Evolutionary conservation across 2,888 invertebrate genomes (phyloP).

Genomic region (Lasioglossum malachurum): DNA sequence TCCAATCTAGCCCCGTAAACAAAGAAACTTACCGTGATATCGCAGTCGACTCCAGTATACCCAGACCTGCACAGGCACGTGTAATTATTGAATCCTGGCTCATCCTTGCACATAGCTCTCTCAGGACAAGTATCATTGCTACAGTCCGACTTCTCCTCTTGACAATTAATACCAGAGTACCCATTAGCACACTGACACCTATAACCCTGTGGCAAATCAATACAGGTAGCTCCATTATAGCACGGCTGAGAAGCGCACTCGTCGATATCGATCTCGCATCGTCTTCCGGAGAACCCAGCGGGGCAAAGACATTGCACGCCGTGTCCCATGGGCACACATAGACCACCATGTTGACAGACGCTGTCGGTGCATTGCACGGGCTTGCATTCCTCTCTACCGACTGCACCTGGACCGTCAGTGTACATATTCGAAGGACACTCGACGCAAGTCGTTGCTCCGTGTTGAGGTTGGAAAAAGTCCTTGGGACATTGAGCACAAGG

Average conservation of each 20-base stretch:
- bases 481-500: constrained; percentile 97
- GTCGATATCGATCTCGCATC: constrained; percentile 97
- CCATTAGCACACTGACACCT: constrained; percentile 94
- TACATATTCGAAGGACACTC: constrained; percentile 97
- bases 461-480: constrained; percentile 95
- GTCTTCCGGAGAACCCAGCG: constrained; percentile 96
- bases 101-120: constrained; percentile 98
- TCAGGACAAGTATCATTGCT: constrained; percentile 96
- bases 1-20: too few species aligned
- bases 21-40: constrained; percentile 90
- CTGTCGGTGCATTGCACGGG: constrained; percentile 94
- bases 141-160: constrained; percentile 96
- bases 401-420: constrained; percentile 92
- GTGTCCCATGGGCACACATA: constrained; percentile 95
- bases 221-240: constrained; percentile 96
- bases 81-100: constrained; percentile 94
- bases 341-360: constrained; percentile 95
- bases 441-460: constrained; percentile 94
- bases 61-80: constrained; percentile 97
- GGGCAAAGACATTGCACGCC: constrained; percentile 97
- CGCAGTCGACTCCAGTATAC: constrained; percentile 96
- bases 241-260: constrained; percentile 98
- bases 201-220: constrained; percentile 96
- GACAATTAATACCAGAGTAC: constrained; percentile 97
- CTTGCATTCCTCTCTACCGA: constrained; percentile 94